These are phyloP conservation scores for Zapus hudsonius DNA, from an alignment of 2,113 vertebrate species.

Conservation along the genomic window DNA sequence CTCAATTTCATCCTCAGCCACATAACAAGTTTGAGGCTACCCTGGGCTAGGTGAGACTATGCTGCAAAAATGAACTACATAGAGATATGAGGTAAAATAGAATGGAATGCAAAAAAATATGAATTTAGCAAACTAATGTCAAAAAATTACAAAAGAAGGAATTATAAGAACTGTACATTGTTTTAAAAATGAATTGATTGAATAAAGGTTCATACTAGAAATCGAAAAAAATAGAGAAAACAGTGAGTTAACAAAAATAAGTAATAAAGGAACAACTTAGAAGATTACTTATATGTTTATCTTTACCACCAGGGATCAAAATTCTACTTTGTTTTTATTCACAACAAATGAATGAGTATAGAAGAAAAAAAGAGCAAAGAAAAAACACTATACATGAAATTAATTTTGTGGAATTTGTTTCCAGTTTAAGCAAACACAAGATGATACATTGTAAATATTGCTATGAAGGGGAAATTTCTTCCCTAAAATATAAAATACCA, in stretches of 20 bases:
- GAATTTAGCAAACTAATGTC: not conserved
- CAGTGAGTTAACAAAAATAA: not conserved
- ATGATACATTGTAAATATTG: not conserved
- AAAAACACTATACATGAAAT: not conserved
- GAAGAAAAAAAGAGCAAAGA: not conserved
- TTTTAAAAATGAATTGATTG: not conserved
- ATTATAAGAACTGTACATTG: not conserved
- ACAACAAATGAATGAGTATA: not conserved
- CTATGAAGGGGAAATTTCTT: not conserved
- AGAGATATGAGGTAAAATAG: too few species aligned
- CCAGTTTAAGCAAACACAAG: not conserved
- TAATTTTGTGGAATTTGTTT: not conserved
- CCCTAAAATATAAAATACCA: not conserved
- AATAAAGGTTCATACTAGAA: not conserved
- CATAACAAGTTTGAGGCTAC: not conserved
- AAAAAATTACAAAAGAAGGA: not conserved
- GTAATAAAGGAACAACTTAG: not conserved
- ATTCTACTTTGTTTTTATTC: not conserved
- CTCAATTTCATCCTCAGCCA: not conserved
- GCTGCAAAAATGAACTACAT: not conserved
- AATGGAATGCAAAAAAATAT: too few species aligned
- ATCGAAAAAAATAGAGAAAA: not conserved
- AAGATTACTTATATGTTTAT: not conserved
- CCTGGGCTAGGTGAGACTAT: not conserved
- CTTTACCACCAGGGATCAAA: not conserved